These are phyloP conservation scores for Galleria mellonella DNA, from an alignment of 1,140 invertebrate genomes.

Conservation along the genomic window DNA sequence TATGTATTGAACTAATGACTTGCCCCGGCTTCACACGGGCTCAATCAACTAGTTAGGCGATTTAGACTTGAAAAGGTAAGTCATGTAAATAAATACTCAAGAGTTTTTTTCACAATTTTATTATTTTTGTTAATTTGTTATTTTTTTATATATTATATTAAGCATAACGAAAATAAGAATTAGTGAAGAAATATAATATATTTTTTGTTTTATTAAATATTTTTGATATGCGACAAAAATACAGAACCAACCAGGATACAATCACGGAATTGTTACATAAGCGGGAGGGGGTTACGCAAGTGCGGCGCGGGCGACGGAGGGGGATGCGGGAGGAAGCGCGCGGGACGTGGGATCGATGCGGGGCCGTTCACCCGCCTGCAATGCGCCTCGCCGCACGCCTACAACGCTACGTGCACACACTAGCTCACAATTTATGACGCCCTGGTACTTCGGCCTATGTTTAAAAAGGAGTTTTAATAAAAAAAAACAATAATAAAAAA, in stretches of 20 bases:
- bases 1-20: too few species aligned
- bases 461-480: neutral
- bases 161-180: too few species aligned
- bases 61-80: too few species aligned
- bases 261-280: conserved; percentile 55
- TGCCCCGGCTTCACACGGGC: too few species aligned
- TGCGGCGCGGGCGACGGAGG: conserved; percentile 17
- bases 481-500: neutral
- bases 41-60: too few species aligned
- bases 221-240: too few species aligned
- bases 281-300: conserved; percentile 47
- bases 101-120: too few species aligned
- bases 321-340: conserved; percentile 10
- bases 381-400: conserved; percentile 40
- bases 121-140: too few species aligned
- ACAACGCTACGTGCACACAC: conserved; percentile 19
- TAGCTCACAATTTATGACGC: conserved; percentile 25
- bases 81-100: too few species aligned
- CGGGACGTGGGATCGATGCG: conserved; percentile 50
- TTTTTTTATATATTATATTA: too few species aligned
- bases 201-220: too few species aligned
- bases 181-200: too few species aligned
- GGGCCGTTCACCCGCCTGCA: conserved; percentile 69
- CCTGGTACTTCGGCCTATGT: conserved; percentile 34
- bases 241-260: conserved; percentile 30